phyloP scores from a whole-genome alignment of 1,140 invertebrate species.

The Oncopeltus fasciatus region DNA sequence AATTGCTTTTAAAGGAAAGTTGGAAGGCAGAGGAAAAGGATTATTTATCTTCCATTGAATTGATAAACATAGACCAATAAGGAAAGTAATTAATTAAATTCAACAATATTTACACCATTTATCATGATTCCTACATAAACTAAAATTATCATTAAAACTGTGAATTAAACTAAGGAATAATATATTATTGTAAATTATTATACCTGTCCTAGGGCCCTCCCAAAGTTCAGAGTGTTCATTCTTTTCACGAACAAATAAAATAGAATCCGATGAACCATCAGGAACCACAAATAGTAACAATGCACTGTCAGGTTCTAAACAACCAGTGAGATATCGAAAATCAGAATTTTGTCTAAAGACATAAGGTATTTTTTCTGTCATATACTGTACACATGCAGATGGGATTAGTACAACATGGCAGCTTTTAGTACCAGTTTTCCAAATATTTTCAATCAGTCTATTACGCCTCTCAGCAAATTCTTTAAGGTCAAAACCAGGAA shows the following conservation, averaged over 20 bases:
- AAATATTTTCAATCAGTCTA: constrained; percentile 42
- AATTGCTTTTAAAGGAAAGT: too few relatives aligned
- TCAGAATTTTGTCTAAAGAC: constrained; percentile 87
- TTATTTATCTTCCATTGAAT: too few relatives aligned
- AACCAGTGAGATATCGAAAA: constrained; percentile 80
- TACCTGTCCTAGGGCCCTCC: constrained; percentile 75
- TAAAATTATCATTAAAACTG: neutral
- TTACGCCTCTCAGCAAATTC: constrained; percentile 58
- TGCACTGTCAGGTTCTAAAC: constrained; percentile 72
- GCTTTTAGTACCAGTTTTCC: neutral
- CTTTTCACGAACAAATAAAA: constrained; percentile 35
- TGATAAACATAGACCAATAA: too few relatives aligned
- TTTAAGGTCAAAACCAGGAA: constrained; percentile 53
- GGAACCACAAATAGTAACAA: constrained; percentile 44
- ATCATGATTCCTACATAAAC: neutral
- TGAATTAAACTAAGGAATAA: neutral
- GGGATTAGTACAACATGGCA: constrained; percentile 59
- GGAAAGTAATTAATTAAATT: neutral
- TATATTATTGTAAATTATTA: neutral
- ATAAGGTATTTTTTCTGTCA: constrained; percentile 89
- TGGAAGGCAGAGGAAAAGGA: too few relatives aligned
- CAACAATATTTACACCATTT: neutral
- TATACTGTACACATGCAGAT: constrained; percentile 64
- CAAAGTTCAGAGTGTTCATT: constrained; percentile 70
- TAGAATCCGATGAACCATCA: constrained; percentile 28